Evolutionary conservation across 2,113 vertebrate genomes (phyloP), one percentile per base, ranked within the genome.

Genomic region (Taurulus bubalis): DNA sequence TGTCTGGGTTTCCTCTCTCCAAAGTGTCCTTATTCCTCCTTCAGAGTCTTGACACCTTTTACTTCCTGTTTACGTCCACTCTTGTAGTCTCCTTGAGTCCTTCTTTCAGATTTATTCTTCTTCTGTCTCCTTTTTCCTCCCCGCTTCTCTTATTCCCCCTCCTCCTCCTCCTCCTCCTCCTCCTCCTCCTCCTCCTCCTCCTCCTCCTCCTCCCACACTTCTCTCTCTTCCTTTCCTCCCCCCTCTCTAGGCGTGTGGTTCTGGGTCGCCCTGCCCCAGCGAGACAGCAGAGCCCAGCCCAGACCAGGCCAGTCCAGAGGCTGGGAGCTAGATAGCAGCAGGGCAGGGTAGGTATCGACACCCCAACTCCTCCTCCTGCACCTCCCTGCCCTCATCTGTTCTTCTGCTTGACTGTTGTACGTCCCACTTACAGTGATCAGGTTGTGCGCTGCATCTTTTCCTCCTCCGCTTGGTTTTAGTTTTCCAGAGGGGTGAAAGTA

Each of bases 321-420:
- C 97, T 96, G 97, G 97, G 96, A 99, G 98, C 97, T 99, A 99
- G 97, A 99, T 96, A 98, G 97, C 96, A 75, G 90, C 96, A 96
- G 96, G 96, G 97, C 96, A 96, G 95, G 98, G 98, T 99, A 99
- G 97, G 98, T 99, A 98, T 85, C 63, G 36, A 63, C 10, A 58
- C 80, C 79, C 68, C 72, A 53, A 45, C 68, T 18, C 66, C 75
- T 30, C 53, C 58, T 53, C 24, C 80, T 68, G 32, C 75, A 49
- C 59, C 68, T 69, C 58, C 62, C 47, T 77, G 30, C 64, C 32
- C 34, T 59, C 8, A 22, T 14, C 66, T 69, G 66, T 69, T 51
- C 45, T 49, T 22, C 45, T 69, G 28, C 16, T 32, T 32, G 24
- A 30, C 47, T 79, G 24, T 70, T 59, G 14, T 14, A 10, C 42